A percentile compares a stretch with the other conserved stretches of the same genome.
phyloP scores from a whole-genome alignment of 2,113 vertebrate genomes.

The Calyptommatus sinebrachiatus region DNA sequence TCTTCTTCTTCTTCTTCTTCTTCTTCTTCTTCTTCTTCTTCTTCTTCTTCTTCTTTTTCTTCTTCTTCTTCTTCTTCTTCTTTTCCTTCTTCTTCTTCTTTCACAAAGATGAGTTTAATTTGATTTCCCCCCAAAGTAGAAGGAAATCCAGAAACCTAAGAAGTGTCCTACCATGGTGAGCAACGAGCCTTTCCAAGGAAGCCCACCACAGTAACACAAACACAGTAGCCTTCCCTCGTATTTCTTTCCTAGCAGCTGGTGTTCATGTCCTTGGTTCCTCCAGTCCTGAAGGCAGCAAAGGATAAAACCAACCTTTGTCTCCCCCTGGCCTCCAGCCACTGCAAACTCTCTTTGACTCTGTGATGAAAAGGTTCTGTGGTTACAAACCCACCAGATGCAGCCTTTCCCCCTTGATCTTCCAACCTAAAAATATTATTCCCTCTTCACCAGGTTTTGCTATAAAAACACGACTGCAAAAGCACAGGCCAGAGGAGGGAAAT shows the following conservation, averaged over 20 bases:
- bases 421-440: neutral
- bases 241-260: neutral
- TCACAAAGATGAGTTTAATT: constrained; percentile 10
- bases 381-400: constrained; percentile 6
- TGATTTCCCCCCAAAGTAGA: neutral
- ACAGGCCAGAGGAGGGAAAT: neutral
- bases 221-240: neutral
- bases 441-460: neutral
- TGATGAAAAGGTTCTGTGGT: neutral
- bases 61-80: no score
- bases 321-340: neutral
- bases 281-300: neutral
- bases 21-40: no score
- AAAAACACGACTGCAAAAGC: neutral
- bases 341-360: neutral
- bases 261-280: neutral
- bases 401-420: neutral
- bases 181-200: neutral
- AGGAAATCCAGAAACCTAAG: neutral
- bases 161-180: neutral
- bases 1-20: no score
- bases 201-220: neutral
- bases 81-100: no score
- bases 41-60: no score
- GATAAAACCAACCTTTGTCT: neutral